Conservation (phyloP, 2,888 invertebrate genomes). For the Drosophila merina region DNA sequence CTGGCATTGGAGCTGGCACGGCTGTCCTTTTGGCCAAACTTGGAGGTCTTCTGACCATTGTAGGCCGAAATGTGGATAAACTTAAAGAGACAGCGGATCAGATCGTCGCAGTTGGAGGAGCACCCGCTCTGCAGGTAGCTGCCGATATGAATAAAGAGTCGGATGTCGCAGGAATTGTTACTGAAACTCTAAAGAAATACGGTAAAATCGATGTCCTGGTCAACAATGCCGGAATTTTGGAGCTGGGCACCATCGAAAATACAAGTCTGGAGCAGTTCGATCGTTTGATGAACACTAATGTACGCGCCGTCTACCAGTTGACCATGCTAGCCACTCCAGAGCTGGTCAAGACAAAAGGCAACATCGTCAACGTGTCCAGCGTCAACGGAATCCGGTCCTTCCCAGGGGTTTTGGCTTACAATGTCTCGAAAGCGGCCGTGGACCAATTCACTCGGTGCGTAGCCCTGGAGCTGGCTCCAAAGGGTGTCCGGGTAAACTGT, state of each 20-base stretch:
- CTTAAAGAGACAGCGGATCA: slow-evolving; percentile 86
- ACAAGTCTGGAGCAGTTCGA: slow-evolving; percentile 95
- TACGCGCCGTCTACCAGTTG: slow-evolving; percentile 91
- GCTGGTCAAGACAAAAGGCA: slow-evolving; percentile 92
- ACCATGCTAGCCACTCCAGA: slow-evolving; percentile 95
- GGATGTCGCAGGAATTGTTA: slow-evolving; percentile 89
- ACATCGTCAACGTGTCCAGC: slow-evolving; percentile 97
- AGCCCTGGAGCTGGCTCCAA: slow-evolving; percentile 92
- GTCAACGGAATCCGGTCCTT: slow-evolving; percentile 95
- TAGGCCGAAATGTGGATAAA: slow-evolving; percentile 88
- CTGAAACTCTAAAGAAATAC: slow-evolving; percentile 89
- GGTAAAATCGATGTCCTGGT: slow-evolving; percentile 91
- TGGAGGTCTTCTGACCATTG: slow-evolving; percentile 87
- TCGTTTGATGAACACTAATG: slow-evolving; percentile 94
- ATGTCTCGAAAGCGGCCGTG: slow-evolving; percentile 95
- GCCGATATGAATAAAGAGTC: slow-evolving; percentile 90
- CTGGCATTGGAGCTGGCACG: slow-evolving; percentile 90
- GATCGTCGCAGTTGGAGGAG: slow-evolving; percentile 64
- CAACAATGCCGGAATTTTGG: slow-evolving; percentile 95
- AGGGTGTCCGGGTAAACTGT: slow-evolving; percentile 94
- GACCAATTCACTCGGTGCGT: slow-evolving; percentile 97
- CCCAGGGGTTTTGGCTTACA: slow-evolving; percentile 94
- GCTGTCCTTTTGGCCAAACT: slow-evolving; percentile 88
- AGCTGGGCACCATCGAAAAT: slow-evolving; percentile 92
- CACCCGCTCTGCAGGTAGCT: slow-evolving; percentile 86